Evolutionary conservation across 1,140 invertebrate species (phyloP).

Genomic region (Copidosoma floridanum): DNA sequence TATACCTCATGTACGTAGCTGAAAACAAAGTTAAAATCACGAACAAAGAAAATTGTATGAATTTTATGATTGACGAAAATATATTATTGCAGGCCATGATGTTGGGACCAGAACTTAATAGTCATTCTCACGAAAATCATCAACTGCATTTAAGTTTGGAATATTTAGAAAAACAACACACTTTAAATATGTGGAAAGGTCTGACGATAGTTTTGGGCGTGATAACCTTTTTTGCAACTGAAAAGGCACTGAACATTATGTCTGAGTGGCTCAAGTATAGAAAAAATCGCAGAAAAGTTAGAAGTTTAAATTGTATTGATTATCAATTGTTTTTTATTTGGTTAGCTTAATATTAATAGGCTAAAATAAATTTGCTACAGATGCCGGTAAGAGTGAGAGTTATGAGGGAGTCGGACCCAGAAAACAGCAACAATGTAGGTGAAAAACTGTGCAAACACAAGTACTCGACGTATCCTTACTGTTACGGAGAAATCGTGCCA

Average conservation of each 20-base stretch:
- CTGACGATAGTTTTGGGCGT: slow-evolving; percentile 76
- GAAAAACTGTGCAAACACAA: slow-evolving; percentile 81
- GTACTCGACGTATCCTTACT: slow-evolving; percentile 81
- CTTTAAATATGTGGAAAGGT: slow-evolving; percentile 78
- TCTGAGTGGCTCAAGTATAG: slow-evolving; percentile 74
- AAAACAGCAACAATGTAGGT: slow-evolving; percentile 60
- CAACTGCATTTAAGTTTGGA: slow-evolving; percentile 34
- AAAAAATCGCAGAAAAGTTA: slow-evolving; percentile 60
- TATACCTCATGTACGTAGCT: slow-evolving; percentile 79
- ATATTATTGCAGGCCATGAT: slow-evolving; percentile 53
- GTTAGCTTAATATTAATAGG: too few relatives aligned
- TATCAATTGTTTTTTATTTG: background rate
- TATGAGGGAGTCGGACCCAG: slow-evolving; percentile 62
- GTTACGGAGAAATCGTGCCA: slow-evolving; percentile 76
- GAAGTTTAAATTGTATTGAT: background rate
- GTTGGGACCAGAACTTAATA: slow-evolving; percentile 42
- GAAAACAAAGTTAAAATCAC: background rate
- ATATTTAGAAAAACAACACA: slow-evolving; percentile 54
- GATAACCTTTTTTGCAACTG: slow-evolving; percentile 85
- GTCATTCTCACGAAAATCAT: slow-evolving; percentile 43
- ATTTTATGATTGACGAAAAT: too few relatives aligned
- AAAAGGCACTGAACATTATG: slow-evolving; percentile 77
- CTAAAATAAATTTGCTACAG: slow-evolving; percentile 31
- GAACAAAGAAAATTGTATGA: background rate
- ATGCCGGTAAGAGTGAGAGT: slow-evolving; percentile 65